phyloP scores from a whole-genome alignment of 2,113 vertebrate species.

The Oncorhynchus clarkii region DNA sequence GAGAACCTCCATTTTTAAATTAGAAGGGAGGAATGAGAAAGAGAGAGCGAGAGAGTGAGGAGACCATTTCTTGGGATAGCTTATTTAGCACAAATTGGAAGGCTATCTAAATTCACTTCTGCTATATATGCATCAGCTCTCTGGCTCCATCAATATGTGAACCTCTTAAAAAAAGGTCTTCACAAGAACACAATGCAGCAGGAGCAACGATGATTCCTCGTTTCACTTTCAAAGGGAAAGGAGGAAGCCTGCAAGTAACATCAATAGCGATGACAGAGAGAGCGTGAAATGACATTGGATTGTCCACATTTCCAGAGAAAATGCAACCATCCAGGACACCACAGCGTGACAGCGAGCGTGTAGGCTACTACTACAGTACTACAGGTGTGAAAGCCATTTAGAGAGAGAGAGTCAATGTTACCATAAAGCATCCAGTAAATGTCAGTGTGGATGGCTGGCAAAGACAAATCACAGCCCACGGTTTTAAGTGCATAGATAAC shows the following conservation, averaged over 20 bases:
- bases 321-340: not conserved
- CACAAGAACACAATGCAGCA: not conserved
- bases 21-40: not conserved
- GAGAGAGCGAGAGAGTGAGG: constrained; percentile 2
- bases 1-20: not conserved
- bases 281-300: not conserved
- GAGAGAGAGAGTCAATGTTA: not conserved
- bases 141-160: not conserved
- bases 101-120: not conserved
- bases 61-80: not conserved
- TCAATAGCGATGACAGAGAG: not conserved
- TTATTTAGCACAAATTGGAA: too few relatives aligned
- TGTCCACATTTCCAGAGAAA: not conserved
- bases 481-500: too few relatives aligned
- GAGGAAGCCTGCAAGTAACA: not conserved
- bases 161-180: not conserved
- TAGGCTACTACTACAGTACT: not conserved
- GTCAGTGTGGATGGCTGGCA: too few relatives aligned
- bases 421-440: too few relatives aligned
- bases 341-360: not conserved
- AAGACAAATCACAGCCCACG: too few relatives aligned
- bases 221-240: not conserved
- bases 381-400: not conserved
- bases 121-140: not conserved
- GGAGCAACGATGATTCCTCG: not conserved